Percentiles rank a stretch among this genome's conserved stretches.
Evolutionary conservation across 37 sponge, comb jelly and placozoan species (phyloP).

Genomic region (Sycon ciliatum): DNA sequence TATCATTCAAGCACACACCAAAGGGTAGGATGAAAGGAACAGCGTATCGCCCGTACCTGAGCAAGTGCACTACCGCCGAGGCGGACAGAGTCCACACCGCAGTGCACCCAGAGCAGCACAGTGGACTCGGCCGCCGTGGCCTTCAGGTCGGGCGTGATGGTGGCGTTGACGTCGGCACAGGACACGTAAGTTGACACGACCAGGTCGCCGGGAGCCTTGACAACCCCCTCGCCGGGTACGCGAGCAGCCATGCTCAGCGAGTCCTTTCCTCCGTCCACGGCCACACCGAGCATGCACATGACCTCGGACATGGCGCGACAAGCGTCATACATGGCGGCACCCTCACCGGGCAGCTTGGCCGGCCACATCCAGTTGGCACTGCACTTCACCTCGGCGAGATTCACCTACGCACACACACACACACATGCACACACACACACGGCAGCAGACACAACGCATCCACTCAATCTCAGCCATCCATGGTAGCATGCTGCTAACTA

Average conservation of each 20-base stretch:
- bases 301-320: slow-evolving; percentile 15
- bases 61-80: slow-evolving; percentile 2
- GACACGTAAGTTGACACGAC: slow-evolving; percentile 17
- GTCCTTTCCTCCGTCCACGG: slow-evolving; percentile 25
- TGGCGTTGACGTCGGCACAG: slow-evolving; percentile 18
- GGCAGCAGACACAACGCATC: too few species aligned
- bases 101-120: not conserved
- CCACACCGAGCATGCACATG: not conserved
- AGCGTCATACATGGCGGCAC: slow-evolving; percentile 14
- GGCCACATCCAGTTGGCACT: slow-evolving; percentile 32
- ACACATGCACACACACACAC: too few species aligned
- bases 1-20: too few species aligned
- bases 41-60: too few species aligned
- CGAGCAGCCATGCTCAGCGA: slow-evolving; percentile 25
- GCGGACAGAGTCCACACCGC: not conserved
- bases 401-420: too few species aligned
- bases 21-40: too few species aligned
- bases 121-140: not conserved
- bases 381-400: slow-evolving; percentile 13
- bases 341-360: slow-evolving; percentile 24
- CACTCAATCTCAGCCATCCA: too few species aligned
- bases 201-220: slow-evolving; percentile 14
- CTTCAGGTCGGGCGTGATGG: slow-evolving; percentile 21
- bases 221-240: not conserved
- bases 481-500: too few species aligned